phyloP scores from a whole-genome alignment of 2,113 vertebrate genomes.

The Ophthalmolycus amberensis region DNA sequence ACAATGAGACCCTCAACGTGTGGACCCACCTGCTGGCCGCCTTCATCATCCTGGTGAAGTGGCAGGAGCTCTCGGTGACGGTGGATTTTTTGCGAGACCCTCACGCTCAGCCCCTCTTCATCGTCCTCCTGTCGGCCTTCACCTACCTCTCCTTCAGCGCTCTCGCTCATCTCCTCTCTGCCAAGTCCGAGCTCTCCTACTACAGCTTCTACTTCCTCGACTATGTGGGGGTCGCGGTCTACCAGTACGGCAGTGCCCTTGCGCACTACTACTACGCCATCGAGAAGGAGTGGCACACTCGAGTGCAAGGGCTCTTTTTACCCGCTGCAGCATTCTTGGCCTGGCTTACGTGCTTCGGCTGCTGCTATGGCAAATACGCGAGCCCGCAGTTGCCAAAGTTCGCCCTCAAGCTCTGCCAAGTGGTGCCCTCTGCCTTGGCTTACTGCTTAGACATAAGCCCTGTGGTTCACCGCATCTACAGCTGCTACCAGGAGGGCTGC shows the following conservation, averaged over 20 bases:
- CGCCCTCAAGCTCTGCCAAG: slow-evolving; percentile 89
- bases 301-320: slow-evolving; percentile 86
- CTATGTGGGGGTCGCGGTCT: slow-evolving; percentile 93
- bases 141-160: slow-evolving; percentile 92
- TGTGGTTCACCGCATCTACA: slow-evolving; percentile 89
- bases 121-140: slow-evolving; percentile 88
- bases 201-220: slow-evolving; percentile 97
- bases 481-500: slow-evolving; percentile 71
- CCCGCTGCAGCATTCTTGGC: slow-evolving; percentile 87
- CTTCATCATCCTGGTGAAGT: slow-evolving; percentile 88
- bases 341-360: slow-evolving; percentile 93
- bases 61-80: slow-evolving; percentile 84
- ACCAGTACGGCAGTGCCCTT: slow-evolving; percentile 94
- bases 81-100: slow-evolving; percentile 91
- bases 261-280: slow-evolving; percentile 93
- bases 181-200: slow-evolving; percentile 95
- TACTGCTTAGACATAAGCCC: slow-evolving; percentile 96
- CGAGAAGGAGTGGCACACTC: slow-evolving; percentile 88
- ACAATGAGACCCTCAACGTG: slow-evolving; percentile 94
- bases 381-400: slow-evolving; percentile 80
- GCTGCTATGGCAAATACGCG: slow-evolving; percentile 92
- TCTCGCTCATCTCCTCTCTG: slow-evolving; percentile 93
- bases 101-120: slow-evolving; percentile 91
- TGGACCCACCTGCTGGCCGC: slow-evolving; percentile 93
- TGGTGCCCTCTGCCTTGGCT: slow-evolving; percentile 91